Evolutionary conservation across 30 jellyfish, hydroid and myxozoan genomes (phyloP), one percentile per base, ranked within the genome.

Genomic region (Mastigias papua): DNA sequence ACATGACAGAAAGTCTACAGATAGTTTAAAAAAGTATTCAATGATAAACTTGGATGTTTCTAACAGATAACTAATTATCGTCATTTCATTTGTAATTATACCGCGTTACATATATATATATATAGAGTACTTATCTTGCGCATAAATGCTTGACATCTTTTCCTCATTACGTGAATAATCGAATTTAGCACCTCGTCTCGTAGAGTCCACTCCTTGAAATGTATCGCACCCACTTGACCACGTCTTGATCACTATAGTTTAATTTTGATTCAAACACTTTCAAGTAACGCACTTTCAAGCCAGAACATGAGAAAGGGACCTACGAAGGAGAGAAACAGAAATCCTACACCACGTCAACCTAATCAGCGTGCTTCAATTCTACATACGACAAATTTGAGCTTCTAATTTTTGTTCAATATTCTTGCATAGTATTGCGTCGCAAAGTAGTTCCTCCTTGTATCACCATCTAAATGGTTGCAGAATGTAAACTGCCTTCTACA

Each of bases 271-370:
- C 99, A 76, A 90, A 91, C 21, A 96, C 99, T 80, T 96, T 96
- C 72, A 96, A 76, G 57, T 96, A 96, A 34, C 99, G 98, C 70
- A 96, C 99, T 48, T 91, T 96, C 79, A 96, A 87, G 26, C 99
- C 99, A 69, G 98, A 96, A 73, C 99, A 96, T 13, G 98, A 86
- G 73, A 96, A 96, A 10, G 99, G 98, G 26, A 91, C 98, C 99
- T 95, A 81, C 13, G 67, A 30, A 61, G 42, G 37, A 3, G 17
- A 57, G 17, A 57, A 57, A 23, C 30, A 57, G 30, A 57, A 42
- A 42, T 42, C 54, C 54, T 42, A 42, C 7, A n/a, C n/a, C n/a
- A n/a, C n/a, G n/a, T n/a, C n/a, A n/a, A n/a, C n/a, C n/a, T n/a
- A n/a, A n/a, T n/a, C n/a, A n/a, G n/a, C n/a, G n/a, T n/a, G n/a